A percentile compares a stretch with the other conserved stretches of the same genome.
These are phyloP conservation scores for Panagrolaimus sp. DNA, from an alignment of 1,140 invertebrate species.

Conservation along the genomic window DNA sequence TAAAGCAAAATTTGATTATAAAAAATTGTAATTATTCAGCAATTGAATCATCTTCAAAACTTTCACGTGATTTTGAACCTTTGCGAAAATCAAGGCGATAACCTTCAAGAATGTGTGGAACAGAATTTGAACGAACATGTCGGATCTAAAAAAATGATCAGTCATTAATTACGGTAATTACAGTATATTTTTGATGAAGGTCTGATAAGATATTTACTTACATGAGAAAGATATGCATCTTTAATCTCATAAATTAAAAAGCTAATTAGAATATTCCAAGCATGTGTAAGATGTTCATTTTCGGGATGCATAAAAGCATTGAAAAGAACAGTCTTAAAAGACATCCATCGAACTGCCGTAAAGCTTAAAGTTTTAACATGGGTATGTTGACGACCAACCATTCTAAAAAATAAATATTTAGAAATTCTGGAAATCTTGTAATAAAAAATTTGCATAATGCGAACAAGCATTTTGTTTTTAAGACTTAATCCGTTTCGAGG, in stretches of 20 bases:
- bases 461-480: too few species aligned
- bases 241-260: conserved; percentile 52
- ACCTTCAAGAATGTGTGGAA: conserved; percentile 48
- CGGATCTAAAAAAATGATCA: conserved; percentile 39
- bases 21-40: background rate
- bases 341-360: conserved; percentile 54
- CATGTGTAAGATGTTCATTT: conserved; percentile 20
- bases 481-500: too few species aligned
- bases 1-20: too few species aligned
- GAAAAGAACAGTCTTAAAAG: conserved; percentile 51
- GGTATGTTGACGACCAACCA: conserved; percentile 54
- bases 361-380: conserved; percentile 55
- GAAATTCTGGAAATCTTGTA: background rate
- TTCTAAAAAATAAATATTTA: conserved; percentile 34
- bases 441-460: too few species aligned
- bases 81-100: conserved; percentile 40
- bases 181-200: background rate
- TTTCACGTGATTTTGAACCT: background rate
- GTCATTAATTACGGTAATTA: conserved; percentile 6
- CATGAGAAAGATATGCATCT: conserved; percentile 56
- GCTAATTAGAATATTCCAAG: conserved; percentile 31
- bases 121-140: conserved; percentile 44
- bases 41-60: conserved; percentile 16
- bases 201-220: conserved; percentile 29
- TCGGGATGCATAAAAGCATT: conserved; percentile 11